Conservation (phyloP, 2,888 invertebrate species). For the Allophyes oxyacanthae region DNA sequence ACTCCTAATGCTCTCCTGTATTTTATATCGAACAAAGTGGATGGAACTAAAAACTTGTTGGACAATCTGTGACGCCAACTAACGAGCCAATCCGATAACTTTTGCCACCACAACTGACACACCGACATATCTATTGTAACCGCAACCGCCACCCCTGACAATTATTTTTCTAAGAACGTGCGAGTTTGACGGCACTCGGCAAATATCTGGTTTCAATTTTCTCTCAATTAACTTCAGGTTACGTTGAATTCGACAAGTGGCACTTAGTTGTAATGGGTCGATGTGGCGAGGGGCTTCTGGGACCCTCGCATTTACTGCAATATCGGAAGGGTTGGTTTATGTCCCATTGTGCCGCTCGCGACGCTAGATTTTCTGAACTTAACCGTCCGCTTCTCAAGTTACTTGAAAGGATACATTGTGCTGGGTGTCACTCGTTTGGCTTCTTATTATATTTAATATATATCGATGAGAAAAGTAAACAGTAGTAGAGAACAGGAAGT, state of each 20-base stretch:
- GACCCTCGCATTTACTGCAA: constrained; percentile 62
- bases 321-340: constrained; percentile 65
- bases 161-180: constrained; percentile 50
- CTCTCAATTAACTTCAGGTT: constrained; percentile 82
- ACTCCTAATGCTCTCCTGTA: too few species aligned
- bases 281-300: constrained; percentile 60
- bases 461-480: not conserved
- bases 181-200: constrained; percentile 62
- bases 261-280: constrained; percentile 77
- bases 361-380: constrained; percentile 54
- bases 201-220: constrained; percentile 79
- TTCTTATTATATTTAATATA: constrained; percentile 45
- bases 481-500: too few species aligned
- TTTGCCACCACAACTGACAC: constrained; percentile 24
- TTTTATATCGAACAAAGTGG: too few species aligned
- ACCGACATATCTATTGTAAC: constrained; percentile 30
- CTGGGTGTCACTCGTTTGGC: constrained; percentile 46
- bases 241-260: constrained; percentile 77
- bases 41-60: constrained; percentile 13
- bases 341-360: constrained; percentile 55
- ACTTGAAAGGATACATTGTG: constrained; percentile 54
- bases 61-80: constrained; percentile 14
- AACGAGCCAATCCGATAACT: constrained; percentile 25
- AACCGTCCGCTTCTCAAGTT: constrained; percentile 51
- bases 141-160: constrained; percentile 24